These are phyloP conservation scores for Antechinus stuartii DNA, from an alignment of 2,113 vertebrate species.

Conservation along the genomic window DNA sequence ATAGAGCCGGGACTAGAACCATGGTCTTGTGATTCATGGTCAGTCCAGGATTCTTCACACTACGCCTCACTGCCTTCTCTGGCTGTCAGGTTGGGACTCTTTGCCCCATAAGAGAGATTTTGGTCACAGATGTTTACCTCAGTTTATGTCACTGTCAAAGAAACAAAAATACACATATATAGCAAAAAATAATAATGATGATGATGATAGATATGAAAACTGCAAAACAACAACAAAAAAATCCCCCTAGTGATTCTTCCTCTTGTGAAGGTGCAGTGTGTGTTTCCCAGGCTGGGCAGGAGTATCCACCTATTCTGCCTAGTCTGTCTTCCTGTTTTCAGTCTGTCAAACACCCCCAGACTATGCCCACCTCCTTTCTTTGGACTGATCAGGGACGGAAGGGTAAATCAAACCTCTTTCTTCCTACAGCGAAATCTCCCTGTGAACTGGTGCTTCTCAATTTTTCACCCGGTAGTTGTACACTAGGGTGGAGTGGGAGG, in stretches of 20 bases:
- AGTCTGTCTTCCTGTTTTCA: not conserved
- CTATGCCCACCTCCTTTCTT: not conserved
- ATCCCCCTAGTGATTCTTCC: slow-evolving; percentile 25
- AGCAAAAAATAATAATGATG: slow-evolving; percentile 61
- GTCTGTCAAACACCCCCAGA: not conserved
- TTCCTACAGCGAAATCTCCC: slow-evolving; percentile 45
- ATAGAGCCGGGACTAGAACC: not conserved
- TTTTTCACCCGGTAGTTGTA: not conserved
- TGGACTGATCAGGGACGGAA: not conserved
- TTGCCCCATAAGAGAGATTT: slow-evolving; percentile 82
- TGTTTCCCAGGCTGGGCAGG: not conserved
- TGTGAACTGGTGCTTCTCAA: slow-evolving; percentile 77
- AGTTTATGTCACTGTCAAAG: slow-evolving; percentile 86
- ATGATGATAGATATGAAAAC: slow-evolving; percentile 60
- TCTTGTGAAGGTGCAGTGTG: slow-evolving; percentile 41
- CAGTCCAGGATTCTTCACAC: not conserved
- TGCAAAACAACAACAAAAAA: slow-evolving; percentile 28
- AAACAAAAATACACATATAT: slow-evolving; percentile 74
- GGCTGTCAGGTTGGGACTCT: slow-evolving; percentile 65
- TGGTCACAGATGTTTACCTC: slow-evolving; percentile 88
- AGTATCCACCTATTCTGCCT: slow-evolving; percentile 24
- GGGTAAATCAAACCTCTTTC: not conserved
- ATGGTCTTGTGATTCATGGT: rapidly evolving
- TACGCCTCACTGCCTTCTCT: slow-evolving; percentile 2
- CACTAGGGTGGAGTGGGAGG: not conserved